These are phyloP conservation scores for Cercopithecus diana DNA, from an alignment of 2,797 vertebrate genomes.

Conservation along the genomic window DNA sequence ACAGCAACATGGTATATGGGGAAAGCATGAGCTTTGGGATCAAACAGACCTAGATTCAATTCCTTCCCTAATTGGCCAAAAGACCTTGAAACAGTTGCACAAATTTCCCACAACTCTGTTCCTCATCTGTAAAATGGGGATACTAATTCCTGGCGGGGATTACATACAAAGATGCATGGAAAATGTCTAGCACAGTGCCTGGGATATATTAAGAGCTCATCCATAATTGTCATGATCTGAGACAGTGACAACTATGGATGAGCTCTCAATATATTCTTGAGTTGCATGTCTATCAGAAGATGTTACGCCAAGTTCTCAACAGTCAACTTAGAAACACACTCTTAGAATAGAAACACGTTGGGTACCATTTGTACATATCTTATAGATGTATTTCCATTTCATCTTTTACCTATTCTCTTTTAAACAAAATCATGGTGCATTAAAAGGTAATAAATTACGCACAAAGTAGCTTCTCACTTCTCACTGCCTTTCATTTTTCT, in stretches of 20 bases:
- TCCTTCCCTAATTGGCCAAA: background rate
- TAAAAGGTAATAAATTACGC: background rate
- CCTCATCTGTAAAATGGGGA: background rate
- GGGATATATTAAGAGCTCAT: fast-evolving
- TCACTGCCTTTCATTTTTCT: no score
- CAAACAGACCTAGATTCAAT: background rate
- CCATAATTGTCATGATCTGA: background rate
- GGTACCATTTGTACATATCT: background rate
- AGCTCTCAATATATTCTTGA: background rate
- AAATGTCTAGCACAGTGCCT: fast-evolving
- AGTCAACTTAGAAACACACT: no score
- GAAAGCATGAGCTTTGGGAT: background rate
- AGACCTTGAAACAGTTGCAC: background rate
- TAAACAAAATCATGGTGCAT: background rate
- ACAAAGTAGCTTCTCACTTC: background rate
- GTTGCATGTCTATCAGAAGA: background rate
- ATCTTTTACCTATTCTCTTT: background rate
- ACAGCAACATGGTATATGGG: fast-evolving
- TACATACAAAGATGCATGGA: fast-evolving
- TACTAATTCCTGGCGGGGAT: background rate
- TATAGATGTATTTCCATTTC: background rate
- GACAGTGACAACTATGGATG: no score
- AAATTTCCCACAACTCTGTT: no score
- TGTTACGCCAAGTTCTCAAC: background rate
- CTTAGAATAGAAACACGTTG: background rate